Evolutionary conservation across 2,888 invertebrate genomes (phyloP).

Genomic region (Sinhomidia bicolor): DNA sequence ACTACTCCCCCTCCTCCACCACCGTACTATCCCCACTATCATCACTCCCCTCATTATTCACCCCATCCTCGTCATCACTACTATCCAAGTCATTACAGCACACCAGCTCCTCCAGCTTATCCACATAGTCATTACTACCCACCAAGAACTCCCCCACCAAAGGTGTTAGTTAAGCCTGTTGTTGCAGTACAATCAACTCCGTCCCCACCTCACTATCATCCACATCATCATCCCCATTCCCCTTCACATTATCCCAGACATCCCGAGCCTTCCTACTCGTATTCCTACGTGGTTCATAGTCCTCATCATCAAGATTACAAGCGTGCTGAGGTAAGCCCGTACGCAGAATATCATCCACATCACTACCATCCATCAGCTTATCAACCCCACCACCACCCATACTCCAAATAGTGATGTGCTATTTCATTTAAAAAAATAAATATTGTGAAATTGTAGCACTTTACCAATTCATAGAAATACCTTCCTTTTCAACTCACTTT

Average conservation of each 20-base stretch:
- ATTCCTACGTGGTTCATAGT: constrained; percentile 66
- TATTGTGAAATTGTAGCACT: constrained; percentile 36
- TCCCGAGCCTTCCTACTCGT: constrained; percentile 52
- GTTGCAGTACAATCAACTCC: constrained; percentile 30
- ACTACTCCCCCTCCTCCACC: constrained; percentile 51
- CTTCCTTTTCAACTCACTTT: too few relatives aligned
- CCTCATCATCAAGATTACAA: constrained; percentile 66
- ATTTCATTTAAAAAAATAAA: background rate
- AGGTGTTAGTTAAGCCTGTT: constrained; percentile 39
- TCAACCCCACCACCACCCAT: background rate
- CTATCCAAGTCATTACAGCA: constrained; percentile 30
- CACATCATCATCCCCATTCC: background rate
- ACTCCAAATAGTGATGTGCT: background rate
- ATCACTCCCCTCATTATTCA: constrained; percentile 38
- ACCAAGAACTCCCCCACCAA: background rate
- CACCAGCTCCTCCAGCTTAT: constrained; percentile 53
- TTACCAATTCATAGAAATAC: constrained; percentile 57
- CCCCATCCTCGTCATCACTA: constrained; percentile 10
- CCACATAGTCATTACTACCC: constrained; percentile 31
- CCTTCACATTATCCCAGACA: constrained; percentile 30
- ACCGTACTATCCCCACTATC: constrained; percentile 37
- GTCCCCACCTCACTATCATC: constrained; percentile 19
- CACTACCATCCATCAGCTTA: background rate
- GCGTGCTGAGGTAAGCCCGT: constrained; percentile 67
- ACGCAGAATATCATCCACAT: constrained; percentile 36